A percentile compares a stretch with the other conserved stretches of the same genome.
phyloP scores from a whole-genome alignment of 2,888 invertebrate species.

The Hypercompe scribonia region DNA sequence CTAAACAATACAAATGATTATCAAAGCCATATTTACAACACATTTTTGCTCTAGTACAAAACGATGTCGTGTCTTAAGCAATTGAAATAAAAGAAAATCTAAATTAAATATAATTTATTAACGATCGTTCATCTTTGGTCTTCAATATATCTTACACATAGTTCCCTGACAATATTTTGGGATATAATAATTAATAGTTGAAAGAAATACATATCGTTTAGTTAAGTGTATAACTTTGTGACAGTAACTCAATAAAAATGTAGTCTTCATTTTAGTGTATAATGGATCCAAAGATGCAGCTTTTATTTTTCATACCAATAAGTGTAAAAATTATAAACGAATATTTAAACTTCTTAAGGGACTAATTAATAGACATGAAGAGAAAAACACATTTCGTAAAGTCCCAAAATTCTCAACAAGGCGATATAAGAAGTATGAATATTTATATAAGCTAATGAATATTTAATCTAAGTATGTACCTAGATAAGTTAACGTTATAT shows the following conservation, averaged over 20 bases:
- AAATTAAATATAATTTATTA: slow-evolving; percentile 39
- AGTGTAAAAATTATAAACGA: slow-evolving; percentile 63
- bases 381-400: background rate
- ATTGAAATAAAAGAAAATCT: slow-evolving; percentile 37
- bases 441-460: slow-evolving; percentile 42
- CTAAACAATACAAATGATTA: slow-evolving; percentile 28
- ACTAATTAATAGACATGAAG: background rate
- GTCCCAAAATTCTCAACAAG: background rate
- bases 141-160: slow-evolving; percentile 41
- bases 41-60: slow-evolving; percentile 77
- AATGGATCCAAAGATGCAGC: slow-evolving; percentile 80
- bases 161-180: slow-evolving; percentile 58
- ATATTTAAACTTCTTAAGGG: slow-evolving; percentile 35
- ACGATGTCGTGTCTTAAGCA: slow-evolving; percentile 71
- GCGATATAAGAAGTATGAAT: slow-evolving; percentile 30
- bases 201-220: slow-evolving; percentile 82
- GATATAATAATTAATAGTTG: slow-evolving; percentile 60
- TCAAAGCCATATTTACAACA: slow-evolving; percentile 36
- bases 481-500: slow-evolving; percentile 50
- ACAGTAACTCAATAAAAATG: slow-evolving; percentile 78
- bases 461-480: slow-evolving; percentile 67
- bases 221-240: slow-evolving; percentile 74
- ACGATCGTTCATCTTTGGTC: slow-evolving; percentile 28
- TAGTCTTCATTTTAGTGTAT: slow-evolving; percentile 62
- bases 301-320: slow-evolving; percentile 81